These are phyloP conservation scores for Eonycteris spelaea DNA, from an alignment of 2,113 vertebrate genomes.

Conservation along the genomic window DNA sequence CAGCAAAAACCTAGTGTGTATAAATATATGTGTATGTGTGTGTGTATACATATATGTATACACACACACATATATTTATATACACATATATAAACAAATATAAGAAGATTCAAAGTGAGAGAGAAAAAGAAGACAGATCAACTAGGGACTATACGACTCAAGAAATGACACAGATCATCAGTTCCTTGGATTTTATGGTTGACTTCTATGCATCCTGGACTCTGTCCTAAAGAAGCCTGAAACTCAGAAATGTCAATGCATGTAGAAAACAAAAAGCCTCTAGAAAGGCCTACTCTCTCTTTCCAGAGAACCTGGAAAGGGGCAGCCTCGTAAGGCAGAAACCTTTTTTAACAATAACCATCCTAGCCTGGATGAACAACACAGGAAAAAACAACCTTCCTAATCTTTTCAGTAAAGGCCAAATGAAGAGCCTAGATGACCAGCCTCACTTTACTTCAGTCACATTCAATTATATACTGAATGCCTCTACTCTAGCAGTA, in stretches of 20 bases:
- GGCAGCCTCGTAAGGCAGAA: not conserved
- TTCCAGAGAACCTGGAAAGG: not conserved
- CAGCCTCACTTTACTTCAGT: not conserved
- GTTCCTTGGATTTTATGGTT: not conserved
- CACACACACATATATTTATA: too few relatives aligned
- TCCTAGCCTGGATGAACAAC: not conserved
- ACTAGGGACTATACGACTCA: not conserved
- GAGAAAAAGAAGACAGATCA: not conserved
- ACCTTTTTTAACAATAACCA: not conserved
- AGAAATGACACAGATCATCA: not conserved
- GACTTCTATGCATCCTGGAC: not conserved
- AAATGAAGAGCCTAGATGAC: not conserved
- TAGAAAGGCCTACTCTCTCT: not conserved
- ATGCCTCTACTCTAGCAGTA: not conserved
- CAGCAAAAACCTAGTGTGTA: not conserved
- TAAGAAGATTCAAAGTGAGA: not conserved
- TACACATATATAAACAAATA: not conserved
- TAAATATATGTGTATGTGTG: too few relatives aligned
- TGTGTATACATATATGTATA: too few relatives aligned
- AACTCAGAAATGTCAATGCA: not conserved
- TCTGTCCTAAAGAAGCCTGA: not conserved
- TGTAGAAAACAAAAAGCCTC: not conserved
- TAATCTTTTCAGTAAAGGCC: not conserved
- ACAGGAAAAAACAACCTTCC: not conserved
- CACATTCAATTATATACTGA: not conserved